A percentile compares a stretch with the other conserved stretches of the same genome.
Conservation (phyloP, 2,888 invertebrate species). For the Criorhina ranunculi region DNA sequence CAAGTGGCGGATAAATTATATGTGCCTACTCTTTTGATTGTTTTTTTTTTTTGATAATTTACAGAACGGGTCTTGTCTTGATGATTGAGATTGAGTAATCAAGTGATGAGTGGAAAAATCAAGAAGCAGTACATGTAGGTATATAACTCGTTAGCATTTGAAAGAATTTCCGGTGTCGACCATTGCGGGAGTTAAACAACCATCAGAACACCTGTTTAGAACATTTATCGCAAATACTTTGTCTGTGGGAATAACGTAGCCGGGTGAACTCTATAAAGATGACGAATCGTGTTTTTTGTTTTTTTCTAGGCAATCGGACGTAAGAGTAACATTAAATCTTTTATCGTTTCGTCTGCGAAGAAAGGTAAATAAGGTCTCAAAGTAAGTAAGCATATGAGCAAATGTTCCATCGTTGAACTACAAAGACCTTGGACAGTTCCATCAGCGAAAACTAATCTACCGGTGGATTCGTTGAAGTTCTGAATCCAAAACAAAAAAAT, state of each 20-base stretch:
- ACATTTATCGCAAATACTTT: conserved; percentile 31
- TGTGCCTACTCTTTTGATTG: conserved; percentile 34
- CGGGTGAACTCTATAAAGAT: background rate
- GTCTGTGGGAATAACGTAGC: conserved; percentile 22
- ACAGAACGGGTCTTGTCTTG: conserved; percentile 30
- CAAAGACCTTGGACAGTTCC: background rate
- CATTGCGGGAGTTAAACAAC: conserved; percentile 44
- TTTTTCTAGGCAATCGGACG: background rate
- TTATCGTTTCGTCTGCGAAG: background rate
- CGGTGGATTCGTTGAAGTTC: no score
- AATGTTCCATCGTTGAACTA: background rate
- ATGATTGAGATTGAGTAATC: conserved; percentile 62
- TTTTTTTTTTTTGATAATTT: conserved; percentile 48
- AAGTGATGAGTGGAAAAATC: conserved; percentile 16
- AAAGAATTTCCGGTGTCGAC: conserved; percentile 63
- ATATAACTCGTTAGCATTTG: conserved; percentile 60
- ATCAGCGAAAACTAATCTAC: no score
- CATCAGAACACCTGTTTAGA: conserved; percentile 54
- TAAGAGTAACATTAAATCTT: background rate
- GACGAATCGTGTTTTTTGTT: conserved; percentile 25
- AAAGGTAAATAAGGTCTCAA: background rate
- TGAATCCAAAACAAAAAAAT: no score
- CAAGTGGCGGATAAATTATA: conserved; percentile 51
- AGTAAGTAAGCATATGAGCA: background rate
- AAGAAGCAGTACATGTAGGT: background rate